A percentile compares a stretch with the other conserved stretches of the same genome.
These are phyloP conservation scores for Frieseomelitta varia DNA, from an alignment of 1,140 invertebrate species.

Conservation along the genomic window DNA sequence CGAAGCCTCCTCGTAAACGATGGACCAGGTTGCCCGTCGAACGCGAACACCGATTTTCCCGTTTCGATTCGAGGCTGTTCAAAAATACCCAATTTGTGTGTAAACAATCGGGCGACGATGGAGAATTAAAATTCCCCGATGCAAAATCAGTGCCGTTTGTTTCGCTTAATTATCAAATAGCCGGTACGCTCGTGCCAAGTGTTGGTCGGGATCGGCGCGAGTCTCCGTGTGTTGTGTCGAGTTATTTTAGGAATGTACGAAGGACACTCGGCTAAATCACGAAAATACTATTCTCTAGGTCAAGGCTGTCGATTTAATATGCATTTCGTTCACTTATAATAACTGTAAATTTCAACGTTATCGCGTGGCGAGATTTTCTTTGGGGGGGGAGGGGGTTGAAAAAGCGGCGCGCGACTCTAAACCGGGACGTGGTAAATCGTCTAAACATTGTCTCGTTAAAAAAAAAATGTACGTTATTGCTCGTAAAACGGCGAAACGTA, in stretches of 20 bases:
- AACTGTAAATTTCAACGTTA: neutral
- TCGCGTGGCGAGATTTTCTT: neutral
- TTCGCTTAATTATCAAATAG: constrained; percentile 35
- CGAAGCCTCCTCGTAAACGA: no score
- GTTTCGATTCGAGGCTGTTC: neutral
- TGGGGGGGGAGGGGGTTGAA: no score
- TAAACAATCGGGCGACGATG: neutral
- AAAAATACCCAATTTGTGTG: neutral
- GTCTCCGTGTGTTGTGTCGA: constrained; percentile 1
- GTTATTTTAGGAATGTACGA: constrained; percentile 52
- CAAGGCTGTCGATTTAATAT: constrained; percentile 38
- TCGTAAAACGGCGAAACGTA: neutral
- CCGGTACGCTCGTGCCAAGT: constrained; percentile 32
- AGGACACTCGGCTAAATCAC: constrained; percentile 46
- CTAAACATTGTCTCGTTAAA: neutral
- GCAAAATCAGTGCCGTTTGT: neutral
- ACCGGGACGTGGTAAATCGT: neutral
- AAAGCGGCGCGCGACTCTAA: neutral
- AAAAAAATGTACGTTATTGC: neutral
- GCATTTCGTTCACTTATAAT: constrained; percentile 13
- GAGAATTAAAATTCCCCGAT: neutral
- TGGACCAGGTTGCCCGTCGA: no score
- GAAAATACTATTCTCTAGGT: constrained; percentile 48
- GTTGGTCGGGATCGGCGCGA: constrained; percentile 21
- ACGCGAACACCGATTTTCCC: neutral